Evolutionary conservation across 2,797 vertebrate species (phyloP).

Genomic region (Botia kubotai): DNA sequence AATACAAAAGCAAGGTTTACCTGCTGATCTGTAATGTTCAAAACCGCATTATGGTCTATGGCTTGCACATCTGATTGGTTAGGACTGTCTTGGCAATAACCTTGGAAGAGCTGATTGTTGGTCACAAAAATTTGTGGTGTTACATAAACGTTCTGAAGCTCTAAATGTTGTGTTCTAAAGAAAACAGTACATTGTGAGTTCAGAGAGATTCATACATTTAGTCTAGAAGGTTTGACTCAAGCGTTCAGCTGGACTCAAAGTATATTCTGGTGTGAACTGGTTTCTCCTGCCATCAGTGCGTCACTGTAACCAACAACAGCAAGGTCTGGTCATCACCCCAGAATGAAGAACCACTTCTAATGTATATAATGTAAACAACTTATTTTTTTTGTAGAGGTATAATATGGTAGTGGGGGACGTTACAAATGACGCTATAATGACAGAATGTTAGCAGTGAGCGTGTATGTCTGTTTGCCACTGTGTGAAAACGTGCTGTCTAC

Average conservation of each 20-base stretch:
- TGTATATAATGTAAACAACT: slow-evolving; percentile 91
- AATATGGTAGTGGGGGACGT: slow-evolving; percentile 72
- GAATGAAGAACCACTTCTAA: slow-evolving; percentile 73
- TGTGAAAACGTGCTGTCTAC: slow-evolving; percentile 82
- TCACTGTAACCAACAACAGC: slow-evolving; percentile 65
- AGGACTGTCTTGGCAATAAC: slow-evolving; percentile 63
- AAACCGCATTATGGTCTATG: slow-evolving; percentile 48
- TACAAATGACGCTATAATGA: slow-evolving; percentile 69
- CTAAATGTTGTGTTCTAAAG: slow-evolving; percentile 24
- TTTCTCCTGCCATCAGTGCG: slow-evolving; percentile 42
- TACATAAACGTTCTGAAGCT: slow-evolving; percentile 23
- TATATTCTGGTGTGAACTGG: slow-evolving; percentile 43
- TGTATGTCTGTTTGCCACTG: slow-evolving; percentile 74
- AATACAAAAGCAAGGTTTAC: slow-evolving; percentile 47
- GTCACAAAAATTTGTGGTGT: slow-evolving; percentile 50
- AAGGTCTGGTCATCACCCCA: slow-evolving; percentile 60
- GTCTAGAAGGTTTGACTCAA: slow-evolving; percentile 27
- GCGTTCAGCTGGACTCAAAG: slow-evolving; percentile 43
- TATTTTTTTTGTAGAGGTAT: slow-evolving; percentile 85
- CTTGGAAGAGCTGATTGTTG: slow-evolving; percentile 52
- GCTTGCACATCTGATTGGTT: slow-evolving; percentile 39
- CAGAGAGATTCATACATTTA: slow-evolving; percentile 36
- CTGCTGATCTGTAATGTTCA: slow-evolving; percentile 18
- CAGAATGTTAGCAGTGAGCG: slow-evolving; percentile 63
- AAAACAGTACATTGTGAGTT: slow-evolving; percentile 45